phyloP scores from a whole-genome alignment of 1,140 invertebrate genomes.

The Brachionus plicatilis region DNA sequence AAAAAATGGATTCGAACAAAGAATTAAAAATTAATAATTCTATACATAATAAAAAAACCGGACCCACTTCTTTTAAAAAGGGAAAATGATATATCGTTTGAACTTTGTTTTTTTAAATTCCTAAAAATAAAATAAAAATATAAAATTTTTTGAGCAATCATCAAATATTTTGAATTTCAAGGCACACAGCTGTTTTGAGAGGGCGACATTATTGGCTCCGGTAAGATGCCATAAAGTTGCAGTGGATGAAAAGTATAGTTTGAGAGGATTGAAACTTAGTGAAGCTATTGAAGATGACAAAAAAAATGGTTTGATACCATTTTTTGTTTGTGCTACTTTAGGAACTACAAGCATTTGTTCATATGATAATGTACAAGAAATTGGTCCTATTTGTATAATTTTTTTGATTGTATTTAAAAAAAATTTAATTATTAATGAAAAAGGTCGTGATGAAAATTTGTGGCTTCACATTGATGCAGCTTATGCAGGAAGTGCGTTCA shows the following conservation, averaged over 20 bases:
- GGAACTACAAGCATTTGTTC: slow-evolving; percentile 90
- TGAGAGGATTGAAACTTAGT: slow-evolving; percentile 71
- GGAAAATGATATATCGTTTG: too few relatives aligned
- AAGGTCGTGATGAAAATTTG: slow-evolving; percentile 61
- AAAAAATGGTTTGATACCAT: slow-evolving; percentile 83
- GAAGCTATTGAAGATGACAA: slow-evolving; percentile 75
- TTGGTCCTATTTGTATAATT: slow-evolving; percentile 47
- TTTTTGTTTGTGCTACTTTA: slow-evolving; percentile 88
- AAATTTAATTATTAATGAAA: background rate
- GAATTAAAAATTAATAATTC: too few relatives aligned
- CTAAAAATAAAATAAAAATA: background rate
- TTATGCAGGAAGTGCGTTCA: slow-evolving; percentile 83
- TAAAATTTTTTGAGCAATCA: background rate
- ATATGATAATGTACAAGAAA: slow-evolving; percentile 82
- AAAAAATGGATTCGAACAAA: too few relatives aligned
- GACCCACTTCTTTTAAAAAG: too few relatives aligned
- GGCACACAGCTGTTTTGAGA: slow-evolving; percentile 90
- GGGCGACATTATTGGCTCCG: slow-evolving; percentile 80
- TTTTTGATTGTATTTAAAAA: background rate
- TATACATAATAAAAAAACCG: too few relatives aligned
- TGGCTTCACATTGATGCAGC: slow-evolving; percentile 92
- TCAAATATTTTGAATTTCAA: background rate
- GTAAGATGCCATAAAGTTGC: slow-evolving; percentile 81
- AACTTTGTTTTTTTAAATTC: too few relatives aligned
- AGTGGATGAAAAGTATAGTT: slow-evolving; percentile 66